These are phyloP conservation scores for Cherax quadricarinatus DNA, from an alignment of 1,140 invertebrate genomes.

Conservation along the genomic window DNA sequence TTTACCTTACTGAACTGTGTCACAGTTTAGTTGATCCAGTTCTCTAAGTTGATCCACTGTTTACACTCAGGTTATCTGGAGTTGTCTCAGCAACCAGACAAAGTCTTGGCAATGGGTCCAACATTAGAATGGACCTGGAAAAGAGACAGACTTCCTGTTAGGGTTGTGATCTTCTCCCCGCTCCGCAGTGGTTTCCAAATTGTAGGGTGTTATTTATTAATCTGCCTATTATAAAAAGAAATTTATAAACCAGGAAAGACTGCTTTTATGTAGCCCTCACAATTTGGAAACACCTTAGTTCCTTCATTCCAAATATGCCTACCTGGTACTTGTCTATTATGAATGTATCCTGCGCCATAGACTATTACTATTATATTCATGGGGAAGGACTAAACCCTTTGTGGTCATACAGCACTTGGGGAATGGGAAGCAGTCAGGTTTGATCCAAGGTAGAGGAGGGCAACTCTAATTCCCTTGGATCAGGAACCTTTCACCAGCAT, in stretches of 20 bases:
- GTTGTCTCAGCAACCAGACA: background rate
- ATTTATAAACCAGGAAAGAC: background rate
- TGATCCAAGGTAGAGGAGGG: no score
- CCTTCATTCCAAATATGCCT: constrained; percentile 28
- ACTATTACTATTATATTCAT: no score
- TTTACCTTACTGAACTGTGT: background rate
- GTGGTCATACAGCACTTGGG: no score
- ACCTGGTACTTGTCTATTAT: background rate
- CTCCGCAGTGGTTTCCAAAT: constrained; percentile 23
- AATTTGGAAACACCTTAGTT: constrained; percentile 16
- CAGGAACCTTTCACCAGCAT: no score
- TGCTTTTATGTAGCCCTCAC: background rate
- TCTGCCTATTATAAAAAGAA: background rate
- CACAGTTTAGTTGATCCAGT: constrained; percentile 28
- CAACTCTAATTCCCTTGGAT: no score
- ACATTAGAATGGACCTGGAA: background rate
- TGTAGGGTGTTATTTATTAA: constrained; percentile 16
- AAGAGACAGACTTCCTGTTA: constrained; percentile 31
- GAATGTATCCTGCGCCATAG: constrained; percentile 1
- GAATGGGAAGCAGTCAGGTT: no score
- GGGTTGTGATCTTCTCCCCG: constrained; percentile 57
- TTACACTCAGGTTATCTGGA: constrained; percentile 47
- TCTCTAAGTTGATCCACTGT: background rate
- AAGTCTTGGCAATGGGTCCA: constrained; percentile 3
- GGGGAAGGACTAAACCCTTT: no score